Base-by-base conservation (phyloP, 2,797 vertebrate species). In the Pygocentrus nattereri region DNA sequence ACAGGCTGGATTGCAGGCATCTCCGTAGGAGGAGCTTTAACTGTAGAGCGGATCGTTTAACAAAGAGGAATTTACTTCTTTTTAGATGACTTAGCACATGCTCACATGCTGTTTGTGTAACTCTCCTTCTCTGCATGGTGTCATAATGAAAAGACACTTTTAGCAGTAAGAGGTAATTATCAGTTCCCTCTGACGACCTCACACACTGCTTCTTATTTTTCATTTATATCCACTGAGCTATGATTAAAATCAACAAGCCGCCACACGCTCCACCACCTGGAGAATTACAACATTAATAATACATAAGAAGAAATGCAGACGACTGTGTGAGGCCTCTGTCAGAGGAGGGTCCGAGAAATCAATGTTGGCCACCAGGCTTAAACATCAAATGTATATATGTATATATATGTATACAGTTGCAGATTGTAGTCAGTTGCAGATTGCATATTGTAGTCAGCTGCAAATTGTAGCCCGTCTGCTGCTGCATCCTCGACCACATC, bases 221-320 rank as follows among this genome's bases (percentile, higher is more conserved):
- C 65, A 74, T 69, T 62, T 54, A 62, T 31, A 15, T 76, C 62
- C 38, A 38, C 19, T 15, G 71, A 75, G 71, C 54, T 85, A 79
- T 82, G 79, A 83, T 81, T 81, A 81, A 79, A 65, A 71, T 70
- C 68, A 85, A 75, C 78, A 76, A 68, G 80, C 68, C 19, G 1
- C 68, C 81, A 59, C 72, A 31, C 27, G 67, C n/a, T 67, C 41
- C 54, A 50, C 44, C 44, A 68, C 71, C 73, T 27, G n/a, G 61
- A 59, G 67, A 81, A 79, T 81, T 79, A 54, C 80, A 64, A 70
- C 67, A 74, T 81, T 83, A 78, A 81, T 87, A 83, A 81, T 56
- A 85, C 59, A 83, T 79, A 30, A 76, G 62, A 49, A 73, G 74
- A 56, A 81, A 34, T 58, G 59, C 38, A 74, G 31, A 8, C 50